Base-by-base conservation (phyloP, 2,113 vertebrate genomes). In the Pseudorhombus dupliciocellatus region DNA sequence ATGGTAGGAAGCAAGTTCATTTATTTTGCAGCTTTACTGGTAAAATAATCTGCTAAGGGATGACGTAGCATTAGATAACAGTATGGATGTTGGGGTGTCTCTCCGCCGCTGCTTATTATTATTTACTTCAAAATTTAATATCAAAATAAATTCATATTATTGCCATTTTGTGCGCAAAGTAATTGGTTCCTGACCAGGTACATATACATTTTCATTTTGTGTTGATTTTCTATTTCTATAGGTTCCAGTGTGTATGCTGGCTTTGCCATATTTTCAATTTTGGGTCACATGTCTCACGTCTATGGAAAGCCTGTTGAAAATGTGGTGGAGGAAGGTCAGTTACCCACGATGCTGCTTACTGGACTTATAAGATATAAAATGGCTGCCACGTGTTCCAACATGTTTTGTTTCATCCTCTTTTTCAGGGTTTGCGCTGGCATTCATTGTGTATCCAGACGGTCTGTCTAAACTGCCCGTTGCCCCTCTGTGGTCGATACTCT, bases 201-300 rank as follows among this genome's bases (percentile, higher is more conserved):
- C 50, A 52, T 24, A 7, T 48, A 52, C 3, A 24, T 12, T 12
- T 52, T 8, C 50, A 22, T 2, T 22, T 9, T 52, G 50, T 52
- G 50, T 52, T 1, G 22, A 50, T 25, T 44, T 44, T 16, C 15
- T n/a, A 50, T 16, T 28, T 22, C 44, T 21, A 1, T 42, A 90
- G 91, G 79, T 42, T 98, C 97, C 53, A 98, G 98, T 1, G 59
- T 99, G 9, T 94, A 98, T 63, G 97, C 97, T 44, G 98, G 98
- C 25, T 99, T 99, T 88, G 95, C 95, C 1, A 97, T 99, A 84
- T 99, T 99, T 92, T 98, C 97, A 63, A 92, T 99, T 75, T 75
- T 99, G 89, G 98, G 97, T 40, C 96, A 99, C 58, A 98, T 99
- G 96, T 96, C 98, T 15, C 91, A 94, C 2, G 44, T 94, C 79